A percentile compares a stretch with the other conserved stretches of the same genome.
These are phyloP conservation scores for Montipora efflorescens DNA, from an alignment of 64 coral and sea anemone genomes.

Conservation along the genomic window DNA sequence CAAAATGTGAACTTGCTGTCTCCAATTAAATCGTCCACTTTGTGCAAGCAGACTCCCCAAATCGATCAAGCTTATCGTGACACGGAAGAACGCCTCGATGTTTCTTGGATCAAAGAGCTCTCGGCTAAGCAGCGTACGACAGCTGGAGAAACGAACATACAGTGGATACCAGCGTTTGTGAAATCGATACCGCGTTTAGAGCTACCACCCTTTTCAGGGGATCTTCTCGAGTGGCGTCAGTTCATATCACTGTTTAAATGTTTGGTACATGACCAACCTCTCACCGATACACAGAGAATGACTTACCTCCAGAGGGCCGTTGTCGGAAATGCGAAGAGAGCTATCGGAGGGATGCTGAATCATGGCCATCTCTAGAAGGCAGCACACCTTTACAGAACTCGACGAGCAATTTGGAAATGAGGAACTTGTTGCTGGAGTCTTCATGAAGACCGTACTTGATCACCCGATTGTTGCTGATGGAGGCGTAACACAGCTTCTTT, in stretches of 20 bases:
- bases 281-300: slow-evolving; percentile 22
- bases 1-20: neutral
- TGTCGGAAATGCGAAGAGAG: no score
- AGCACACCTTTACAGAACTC: slow-evolving; percentile 5
- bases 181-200: slow-evolving; percentile 53
- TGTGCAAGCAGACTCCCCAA: no score
- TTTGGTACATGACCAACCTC: no score
- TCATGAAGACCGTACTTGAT: no score
- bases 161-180: neutral
- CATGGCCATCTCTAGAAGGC: no score
- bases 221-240: no score
- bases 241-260: neutral
- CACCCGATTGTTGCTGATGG: no score
- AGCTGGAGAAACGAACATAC: neutral
- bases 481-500: neutral
- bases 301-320: slow-evolving; percentile 18
- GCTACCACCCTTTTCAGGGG: neutral
- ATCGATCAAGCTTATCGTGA: no score
- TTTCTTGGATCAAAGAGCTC: slow-evolving; percentile 31
- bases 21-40: no score
- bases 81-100: neutral
- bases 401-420: neutral
- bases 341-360: no score
- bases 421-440: no score
- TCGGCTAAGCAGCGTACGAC: neutral